A percentile compares a stretch with the other conserved stretches of the same genome.
phyloP scores from a whole-genome alignment of 2,888 invertebrate species.

The Anticlea derivata region DNA sequence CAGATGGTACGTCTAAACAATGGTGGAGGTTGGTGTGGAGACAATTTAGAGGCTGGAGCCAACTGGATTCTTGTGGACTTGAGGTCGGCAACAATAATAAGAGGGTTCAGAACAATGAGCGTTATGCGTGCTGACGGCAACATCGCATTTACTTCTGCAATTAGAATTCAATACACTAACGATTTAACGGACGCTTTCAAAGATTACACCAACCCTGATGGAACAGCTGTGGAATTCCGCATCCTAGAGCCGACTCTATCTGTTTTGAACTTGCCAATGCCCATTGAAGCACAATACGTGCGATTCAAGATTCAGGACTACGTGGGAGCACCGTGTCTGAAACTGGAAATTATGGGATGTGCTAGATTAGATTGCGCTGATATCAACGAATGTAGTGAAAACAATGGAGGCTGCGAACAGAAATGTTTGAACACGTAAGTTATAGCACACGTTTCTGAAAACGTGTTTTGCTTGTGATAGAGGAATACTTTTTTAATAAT shows the following conservation, averaged over 20 bases:
- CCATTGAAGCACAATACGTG: conserved; percentile 95
- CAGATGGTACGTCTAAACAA: conserved; percentile 93
- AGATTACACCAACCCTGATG: conserved; percentile 96
- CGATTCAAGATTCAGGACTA: conserved; percentile 95
- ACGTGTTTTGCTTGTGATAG: too few species aligned
- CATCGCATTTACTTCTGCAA: conserved; percentile 94
- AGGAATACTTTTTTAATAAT: too few species aligned
- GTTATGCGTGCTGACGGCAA: conserved; percentile 92
- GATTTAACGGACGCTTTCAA: conserved; percentile 94
- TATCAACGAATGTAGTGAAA: conserved; percentile 92
- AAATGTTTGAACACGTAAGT: conserved; percentile 92
- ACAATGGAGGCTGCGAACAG: conserved; percentile 96
- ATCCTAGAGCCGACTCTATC: conserved; percentile 95
- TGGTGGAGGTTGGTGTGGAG: conserved; percentile 95
- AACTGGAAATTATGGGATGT: conserved; percentile 96
- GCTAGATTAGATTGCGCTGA: conserved; percentile 94
- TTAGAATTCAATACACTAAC: conserved; percentile 94
- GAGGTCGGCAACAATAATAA: conserved; percentile 93
- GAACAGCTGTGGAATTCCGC: conserved; percentile 95
- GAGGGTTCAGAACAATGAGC: conserved; percentile 96
- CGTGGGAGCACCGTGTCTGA: conserved; percentile 93
- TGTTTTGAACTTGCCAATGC: conserved; percentile 94
- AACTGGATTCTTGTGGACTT: conserved; percentile 96
- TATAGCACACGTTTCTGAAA: not conserved
- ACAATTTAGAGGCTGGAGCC: conserved; percentile 91